Evolutionary conservation across 2,797 vertebrate genomes (phyloP).

Genomic region (Lacerta viridis): DNA sequence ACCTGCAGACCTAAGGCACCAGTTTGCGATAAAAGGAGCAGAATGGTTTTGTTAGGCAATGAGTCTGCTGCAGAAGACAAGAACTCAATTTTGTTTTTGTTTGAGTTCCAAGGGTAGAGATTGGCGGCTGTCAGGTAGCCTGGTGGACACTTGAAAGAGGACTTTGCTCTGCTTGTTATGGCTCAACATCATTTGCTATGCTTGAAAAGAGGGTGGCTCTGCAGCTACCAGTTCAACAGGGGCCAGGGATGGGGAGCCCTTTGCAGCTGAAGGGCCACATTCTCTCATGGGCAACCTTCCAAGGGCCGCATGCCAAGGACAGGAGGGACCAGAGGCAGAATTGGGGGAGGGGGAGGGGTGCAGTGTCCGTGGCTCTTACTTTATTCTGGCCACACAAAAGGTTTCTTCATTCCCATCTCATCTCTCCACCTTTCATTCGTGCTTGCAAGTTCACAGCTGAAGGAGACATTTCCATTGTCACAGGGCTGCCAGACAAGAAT

Average conservation of each 20-base stretch:
- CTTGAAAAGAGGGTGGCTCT: background rate
- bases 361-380: too few relatives aligned
- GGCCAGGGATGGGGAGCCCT: background rate
- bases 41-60: slow-evolving; percentile 14
- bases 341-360: too few relatives aligned
- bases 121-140: background rate
- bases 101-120: background rate
- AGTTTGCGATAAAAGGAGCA: background rate
- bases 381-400: too few relatives aligned
- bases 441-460: too few relatives aligned
- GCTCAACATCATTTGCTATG: background rate
- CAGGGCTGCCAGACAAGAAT: too few relatives aligned
- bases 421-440: too few relatives aligned
- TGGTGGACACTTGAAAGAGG: background rate
- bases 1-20: slow-evolving; percentile 22
- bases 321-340: too few relatives aligned
- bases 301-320: too few relatives aligned
- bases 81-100: slow-evolving; percentile 9
- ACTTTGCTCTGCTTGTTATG: background rate
- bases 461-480: too few relatives aligned
- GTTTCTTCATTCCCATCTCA: too few relatives aligned
- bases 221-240: background rate
- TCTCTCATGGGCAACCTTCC: too few relatives aligned
- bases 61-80: background rate
- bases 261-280: too few relatives aligned